phyloP scores from a whole-genome alignment of 1,140 invertebrate genomes.

The Formica exsecta region DNA sequence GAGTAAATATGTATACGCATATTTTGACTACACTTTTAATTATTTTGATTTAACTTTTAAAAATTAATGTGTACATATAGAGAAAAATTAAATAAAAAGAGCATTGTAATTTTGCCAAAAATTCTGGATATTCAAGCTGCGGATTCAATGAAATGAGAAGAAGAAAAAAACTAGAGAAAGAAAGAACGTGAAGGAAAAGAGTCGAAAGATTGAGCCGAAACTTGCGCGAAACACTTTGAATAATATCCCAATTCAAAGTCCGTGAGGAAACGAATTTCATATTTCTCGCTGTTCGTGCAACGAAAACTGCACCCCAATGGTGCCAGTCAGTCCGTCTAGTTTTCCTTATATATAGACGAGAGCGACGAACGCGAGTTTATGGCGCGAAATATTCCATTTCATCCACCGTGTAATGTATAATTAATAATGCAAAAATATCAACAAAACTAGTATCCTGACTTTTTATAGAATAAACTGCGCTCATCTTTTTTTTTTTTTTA shows the following conservation, averaged over 20 bases:
- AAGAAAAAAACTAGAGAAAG: conserved; percentile 45
- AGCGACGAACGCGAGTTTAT: conserved; percentile 8
- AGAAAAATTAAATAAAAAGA: not conserved
- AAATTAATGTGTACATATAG: too few species aligned
- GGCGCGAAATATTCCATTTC: conserved; percentile 7
- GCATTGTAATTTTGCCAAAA: not conserved
- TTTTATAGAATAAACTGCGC: not conserved
- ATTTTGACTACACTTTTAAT: not conserved
- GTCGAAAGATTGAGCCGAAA: conserved; percentile 71
- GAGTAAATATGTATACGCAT: not conserved
- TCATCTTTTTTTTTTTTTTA: not conserved
- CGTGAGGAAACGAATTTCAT: conserved; percentile 81
- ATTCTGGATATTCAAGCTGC: not conserved
- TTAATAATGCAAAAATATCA: too few species aligned
- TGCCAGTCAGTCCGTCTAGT: conserved; percentile 84
- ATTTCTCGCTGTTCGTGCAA: conserved; percentile 83
- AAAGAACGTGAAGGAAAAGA: conserved; percentile 47
- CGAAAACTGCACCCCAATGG: conserved; percentile 77
- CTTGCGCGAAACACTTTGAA: conserved; percentile 85
- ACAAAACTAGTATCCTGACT: not conserved
- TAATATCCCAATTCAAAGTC: conserved; percentile 85
- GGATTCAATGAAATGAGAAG: conserved; percentile 13
- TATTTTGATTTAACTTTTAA: too few species aligned
- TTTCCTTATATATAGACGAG: conserved; percentile 52
- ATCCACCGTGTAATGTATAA: not conserved